Evolutionary conservation across 2,113 vertebrate genomes (phyloP), one percentile per base, ranked within the genome.

Genomic region (Myrmecobius fasciatus): DNA sequence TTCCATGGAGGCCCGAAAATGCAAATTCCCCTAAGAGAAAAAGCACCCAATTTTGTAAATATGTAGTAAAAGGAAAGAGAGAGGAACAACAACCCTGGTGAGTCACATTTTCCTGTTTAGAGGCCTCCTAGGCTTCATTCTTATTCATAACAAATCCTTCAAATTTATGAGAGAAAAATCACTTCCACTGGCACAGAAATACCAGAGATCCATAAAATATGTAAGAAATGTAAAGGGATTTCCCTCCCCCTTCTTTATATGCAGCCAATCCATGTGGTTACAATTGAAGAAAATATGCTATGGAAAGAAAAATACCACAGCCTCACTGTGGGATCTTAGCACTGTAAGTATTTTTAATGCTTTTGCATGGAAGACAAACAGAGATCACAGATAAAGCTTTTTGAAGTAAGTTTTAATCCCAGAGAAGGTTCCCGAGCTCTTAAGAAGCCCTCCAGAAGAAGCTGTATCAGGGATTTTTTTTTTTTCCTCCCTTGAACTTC

Each of bases 71-170:
- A 96, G 25, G 48, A 94, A 93, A 97, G 95, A 95, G 67, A 96
- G 91, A 98, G 89, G 97, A 97, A 94, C 90, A 95, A 95, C 67
- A 83, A 43, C 48, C 92, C 60, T 91, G 92, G 92, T 91, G 95
- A 97, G 96, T 94, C 52, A 24, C 53, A 91, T 92, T 96, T 98
- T 93, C 89, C 24, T 97, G 92, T 96, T 96, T 96, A 89, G 46
- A 52, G 91, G 49, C 56, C 97, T 92, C 47, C 1, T 93, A 94
- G 96, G 43, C 28, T 93, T 95, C 53, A 94, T 97, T 97, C 47
- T 95, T 94, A 97, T 97, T 97, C 97, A 90, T 60, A 96, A 95
- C 90, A 97, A 96, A 97, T 96, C 89, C 91, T 83, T 92, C 5
- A 0, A 91, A 93, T 0, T 75, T 47, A 96, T 94, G 24, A 95